phyloP scores from a whole-genome alignment of 2,797 vertebrate genomes.

The Manis javanica region DNA sequence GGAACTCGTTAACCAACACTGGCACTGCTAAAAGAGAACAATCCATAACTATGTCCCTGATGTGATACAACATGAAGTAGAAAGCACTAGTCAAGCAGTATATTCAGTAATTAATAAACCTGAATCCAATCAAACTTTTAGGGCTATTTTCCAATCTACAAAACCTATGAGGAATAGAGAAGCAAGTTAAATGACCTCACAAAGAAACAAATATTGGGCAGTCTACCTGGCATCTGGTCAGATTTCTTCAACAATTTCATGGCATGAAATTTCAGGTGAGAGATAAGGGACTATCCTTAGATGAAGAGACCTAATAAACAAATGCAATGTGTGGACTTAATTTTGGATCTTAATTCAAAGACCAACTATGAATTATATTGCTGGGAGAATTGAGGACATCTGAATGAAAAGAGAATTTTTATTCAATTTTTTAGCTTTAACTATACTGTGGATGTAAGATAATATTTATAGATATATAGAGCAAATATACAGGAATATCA shows the following conservation, averaged over 20 bases:
- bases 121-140: not conserved
- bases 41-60: not conserved
- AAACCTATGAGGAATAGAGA: not conserved
- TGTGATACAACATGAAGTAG: not conserved
- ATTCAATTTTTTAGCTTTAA: slow-evolving; percentile 1
- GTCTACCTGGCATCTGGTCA: not conserved
- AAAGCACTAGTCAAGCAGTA: not conserved
- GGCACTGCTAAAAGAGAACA: not conserved
- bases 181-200: not conserved
- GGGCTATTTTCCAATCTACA: not conserved
- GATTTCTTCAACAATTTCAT: not conserved
- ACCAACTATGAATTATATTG: not conserved
- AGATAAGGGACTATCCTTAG: not conserved
- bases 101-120: not conserved
- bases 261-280: not conserved
- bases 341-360: slow-evolving; percentile 4
- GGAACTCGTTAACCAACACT: not conserved
- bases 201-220: not conserved
- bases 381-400: not conserved
- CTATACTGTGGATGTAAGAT: not conserved
- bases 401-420: not conserved
- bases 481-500: not conserved
- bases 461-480: not conserved
- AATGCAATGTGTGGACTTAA: not conserved
- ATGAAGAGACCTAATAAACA: not conserved